These are phyloP conservation scores for Neopipo cinnamomea DNA, from an alignment of 2,113 vertebrate genomes.

Conservation along the genomic window DNA sequence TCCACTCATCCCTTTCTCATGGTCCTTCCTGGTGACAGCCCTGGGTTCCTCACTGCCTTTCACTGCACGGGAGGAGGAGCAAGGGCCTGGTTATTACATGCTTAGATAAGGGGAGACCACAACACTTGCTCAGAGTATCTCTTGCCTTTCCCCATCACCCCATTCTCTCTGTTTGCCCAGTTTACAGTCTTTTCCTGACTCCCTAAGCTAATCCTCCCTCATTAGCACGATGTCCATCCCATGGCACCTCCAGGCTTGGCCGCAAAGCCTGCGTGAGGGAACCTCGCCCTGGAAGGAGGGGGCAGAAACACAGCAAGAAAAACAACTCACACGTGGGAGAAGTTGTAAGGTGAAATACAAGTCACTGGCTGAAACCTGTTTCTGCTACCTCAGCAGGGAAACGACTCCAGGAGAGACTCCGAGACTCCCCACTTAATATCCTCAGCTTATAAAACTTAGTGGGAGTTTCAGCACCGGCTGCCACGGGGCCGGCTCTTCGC, in stretches of 20 bases:
- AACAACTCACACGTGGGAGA: constrained; percentile 38
- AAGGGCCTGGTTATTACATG: fast-evolving
- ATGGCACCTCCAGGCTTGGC: neutral
- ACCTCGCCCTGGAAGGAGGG: neutral
- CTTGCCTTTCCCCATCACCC: neutral
- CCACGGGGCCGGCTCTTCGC: neutral
- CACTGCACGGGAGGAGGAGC: neutral
- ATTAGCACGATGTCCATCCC: neutral
- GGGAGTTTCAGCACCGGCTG: neutral
- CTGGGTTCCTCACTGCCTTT: neutral
- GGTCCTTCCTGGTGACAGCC: neutral
- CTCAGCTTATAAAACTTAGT: constrained; percentile 2
- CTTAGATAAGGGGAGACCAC: neutral
- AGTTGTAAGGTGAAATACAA: constrained; percentile 29
- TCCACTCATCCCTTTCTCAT: neutral
- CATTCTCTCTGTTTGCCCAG: neutral
- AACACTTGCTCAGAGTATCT: neutral
- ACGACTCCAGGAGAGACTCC: neutral
- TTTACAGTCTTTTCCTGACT: neutral
- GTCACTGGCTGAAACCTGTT: constrained; percentile 33
- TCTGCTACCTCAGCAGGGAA: constrained; percentile 53
- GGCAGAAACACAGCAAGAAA: constrained; percentile 21
- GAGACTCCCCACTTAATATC: constrained; percentile 15
- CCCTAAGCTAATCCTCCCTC: neutral
- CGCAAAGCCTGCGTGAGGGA: neutral